These are phyloP conservation scores for Oncorhynchus mykiss DNA, from an alignment of 2,113 vertebrate genomes.

Conservation along the genomic window DNA sequence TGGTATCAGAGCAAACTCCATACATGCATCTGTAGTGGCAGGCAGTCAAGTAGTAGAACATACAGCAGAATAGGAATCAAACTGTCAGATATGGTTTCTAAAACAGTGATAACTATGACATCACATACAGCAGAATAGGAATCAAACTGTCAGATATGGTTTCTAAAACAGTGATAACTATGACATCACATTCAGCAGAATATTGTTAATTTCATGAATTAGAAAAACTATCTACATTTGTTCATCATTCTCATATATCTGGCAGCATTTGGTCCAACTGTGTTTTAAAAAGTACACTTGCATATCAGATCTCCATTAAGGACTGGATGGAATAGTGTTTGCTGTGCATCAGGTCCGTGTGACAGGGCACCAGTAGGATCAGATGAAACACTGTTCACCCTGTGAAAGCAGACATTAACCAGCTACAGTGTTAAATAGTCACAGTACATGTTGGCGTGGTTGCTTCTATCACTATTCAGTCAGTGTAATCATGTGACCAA, in stretches of 20 bases:
- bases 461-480: background rate
- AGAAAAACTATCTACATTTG: background rate
- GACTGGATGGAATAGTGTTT: background rate
- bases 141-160: background rate
- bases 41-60: background rate
- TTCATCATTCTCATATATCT: background rate
- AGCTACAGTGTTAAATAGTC: slow-evolving; percentile 2
- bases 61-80: background rate
- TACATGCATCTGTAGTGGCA: too few relatives aligned
- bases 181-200: background rate
- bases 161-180: background rate
- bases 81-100: background rate
- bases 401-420: background rate
- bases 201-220: background rate
- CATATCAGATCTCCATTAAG: background rate
- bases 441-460: background rate
- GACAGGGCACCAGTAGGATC: background rate
- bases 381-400: background rate
- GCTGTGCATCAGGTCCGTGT: background rate
- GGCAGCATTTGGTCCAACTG: slow-evolving; percentile 18
- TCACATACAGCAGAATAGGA: background rate
- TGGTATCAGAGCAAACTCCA: too few relatives aligned
- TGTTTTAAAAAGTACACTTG: background rate
- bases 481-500: slow-evolving; percentile 1
- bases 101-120: background rate